phyloP scores from a whole-genome alignment of 1,140 invertebrate genomes.

The Nylanderia fulva region DNA sequence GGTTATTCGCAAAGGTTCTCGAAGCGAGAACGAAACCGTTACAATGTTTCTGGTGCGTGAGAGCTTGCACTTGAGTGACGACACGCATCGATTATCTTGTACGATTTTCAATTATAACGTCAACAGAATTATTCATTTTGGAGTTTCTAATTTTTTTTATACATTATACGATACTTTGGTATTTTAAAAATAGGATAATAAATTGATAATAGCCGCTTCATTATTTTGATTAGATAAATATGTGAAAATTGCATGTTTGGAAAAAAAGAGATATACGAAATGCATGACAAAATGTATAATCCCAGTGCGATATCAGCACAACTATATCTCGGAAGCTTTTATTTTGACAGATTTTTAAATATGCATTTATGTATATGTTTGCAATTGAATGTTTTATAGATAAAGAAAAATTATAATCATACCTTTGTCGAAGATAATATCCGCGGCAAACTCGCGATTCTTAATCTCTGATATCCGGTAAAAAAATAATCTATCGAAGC shows the following conservation, averaged over 20 bases:
- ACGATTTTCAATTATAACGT: constrained; percentile 7
- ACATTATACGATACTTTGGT: background rate
- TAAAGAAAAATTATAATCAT: constrained; percentile 12
- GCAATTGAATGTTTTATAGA: constrained; percentile 23
- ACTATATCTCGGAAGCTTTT: background rate
- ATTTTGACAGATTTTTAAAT: background rate
- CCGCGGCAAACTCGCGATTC: constrained; percentile 11
- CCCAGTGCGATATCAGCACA: background rate
- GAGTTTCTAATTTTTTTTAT: background rate
- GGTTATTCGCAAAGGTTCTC: constrained; percentile 3
- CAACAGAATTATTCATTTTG: background rate
- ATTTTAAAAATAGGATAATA: background rate
- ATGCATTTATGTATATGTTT: constrained; percentile 4
- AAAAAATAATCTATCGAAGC: constrained; percentile 37
- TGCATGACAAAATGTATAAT: background rate
- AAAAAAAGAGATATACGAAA: background rate
- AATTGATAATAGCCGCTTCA: background rate
- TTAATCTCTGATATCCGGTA: constrained; percentile 50
- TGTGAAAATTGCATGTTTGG: background rate
- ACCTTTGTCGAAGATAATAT: constrained; percentile 7
- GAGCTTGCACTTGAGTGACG: background rate
- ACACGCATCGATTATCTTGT: background rate
- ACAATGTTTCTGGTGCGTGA: constrained; percentile 2
- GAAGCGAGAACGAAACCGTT: constrained; percentile 2
- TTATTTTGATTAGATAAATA: constrained; percentile 7